These are phyloP conservation scores for Monopterus albus DNA, from an alignment of 2,113 vertebrate genomes.

Conservation along the genomic window DNA sequence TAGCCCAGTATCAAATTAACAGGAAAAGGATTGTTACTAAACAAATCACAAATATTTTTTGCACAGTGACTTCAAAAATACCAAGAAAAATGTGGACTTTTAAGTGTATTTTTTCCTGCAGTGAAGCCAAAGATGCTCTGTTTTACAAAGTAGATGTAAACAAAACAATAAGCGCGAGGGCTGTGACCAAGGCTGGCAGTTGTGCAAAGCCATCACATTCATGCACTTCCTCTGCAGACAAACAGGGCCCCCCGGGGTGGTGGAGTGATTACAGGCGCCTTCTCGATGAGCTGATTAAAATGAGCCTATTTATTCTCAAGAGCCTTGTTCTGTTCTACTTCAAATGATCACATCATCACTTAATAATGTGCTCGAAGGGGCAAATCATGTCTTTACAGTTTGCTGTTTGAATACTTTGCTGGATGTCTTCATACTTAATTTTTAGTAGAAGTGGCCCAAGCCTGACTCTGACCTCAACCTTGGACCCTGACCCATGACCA, in stretches of 20 bases:
- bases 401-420: background rate
- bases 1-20: too few species aligned
- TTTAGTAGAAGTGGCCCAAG: background rate
- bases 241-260: conserved; percentile 44
- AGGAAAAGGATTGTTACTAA: too few species aligned
- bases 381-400: background rate
- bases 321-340: conserved; percentile 25
- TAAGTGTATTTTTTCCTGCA: too few species aligned
- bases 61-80: background rate
- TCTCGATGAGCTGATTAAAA: conserved; percentile 68
- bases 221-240: conserved; percentile 66
- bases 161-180: background rate
- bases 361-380: background rate
- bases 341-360: background rate
- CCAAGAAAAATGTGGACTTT: background rate
- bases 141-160: background rate
- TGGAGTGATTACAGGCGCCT: conserved; percentile 73
- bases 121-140: too few species aligned
- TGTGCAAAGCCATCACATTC: conserved; percentile 39
- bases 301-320: conserved; percentile 33
- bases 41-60: too few species aligned
- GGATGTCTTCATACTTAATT: background rate
- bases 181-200: conserved; percentile 6
- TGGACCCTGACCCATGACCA: background rate
- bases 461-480: background rate